Base-by-base conservation (phyloP, 2,888 invertebrate species). In the Eupelmus urozonus region DNA sequence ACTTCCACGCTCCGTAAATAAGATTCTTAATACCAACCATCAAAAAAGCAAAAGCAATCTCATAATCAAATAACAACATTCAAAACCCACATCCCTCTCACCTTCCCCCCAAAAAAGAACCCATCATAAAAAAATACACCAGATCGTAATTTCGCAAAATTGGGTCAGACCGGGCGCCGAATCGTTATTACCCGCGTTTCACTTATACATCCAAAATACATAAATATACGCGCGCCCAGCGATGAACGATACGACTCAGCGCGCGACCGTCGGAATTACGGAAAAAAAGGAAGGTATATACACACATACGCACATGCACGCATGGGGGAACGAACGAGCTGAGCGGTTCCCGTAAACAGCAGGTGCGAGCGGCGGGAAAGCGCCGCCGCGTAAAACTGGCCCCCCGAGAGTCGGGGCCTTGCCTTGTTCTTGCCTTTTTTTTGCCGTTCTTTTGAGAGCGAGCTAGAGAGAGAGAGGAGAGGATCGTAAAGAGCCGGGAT, bases 361-460 rank as follows among this genome's bases (percentile, higher is more conserved):
- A 87, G 87, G 87, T 87, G 87, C 84, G 84, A 86, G 86, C 59
- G 72, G 74, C 67, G 74, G 67, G 72, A 77, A 76, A 70, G 72
- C 70, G 45, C 9, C 9, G 16, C 4, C 57, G 49, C 42, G 25
- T 59, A 11, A 53, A 49, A 71, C 66, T 67, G 79, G 66, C 66
- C 75, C 72, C 66, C 53, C 45, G 62, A 53, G 67, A 20, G 29
- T n/a, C 27, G 42, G 18, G 9, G 0, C 27, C 27, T 59, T 59
- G 29, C 27, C 53, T 69, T 53, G 40, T 62, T 42, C 20, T 1
- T 25, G 9, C 25, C 18, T 18, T 18, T 42, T 34, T 62, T 11
- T 42, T 13, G 40, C 23, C 16, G 18, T 20, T 40, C 42, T 69
- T 66, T 57, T 11, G n/a, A 69, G 34, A 16, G 18, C 23, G 29